Evolutionary conservation across 2,113 vertebrate species (phyloP), one percentile per base, ranked within the genome.

Genomic region (Phyllopteryx taeniolatus): DNA sequence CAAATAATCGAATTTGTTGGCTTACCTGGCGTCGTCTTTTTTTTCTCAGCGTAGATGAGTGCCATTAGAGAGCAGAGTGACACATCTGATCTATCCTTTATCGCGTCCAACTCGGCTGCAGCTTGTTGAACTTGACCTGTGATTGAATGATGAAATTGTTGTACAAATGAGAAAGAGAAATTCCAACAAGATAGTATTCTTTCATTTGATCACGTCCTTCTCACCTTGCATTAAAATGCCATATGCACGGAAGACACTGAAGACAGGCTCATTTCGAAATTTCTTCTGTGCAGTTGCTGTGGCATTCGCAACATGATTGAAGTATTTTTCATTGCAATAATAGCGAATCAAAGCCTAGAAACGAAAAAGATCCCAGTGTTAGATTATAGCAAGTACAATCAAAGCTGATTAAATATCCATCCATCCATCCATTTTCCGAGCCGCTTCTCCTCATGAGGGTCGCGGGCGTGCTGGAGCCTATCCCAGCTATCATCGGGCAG

Each of bases 31-130:
- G 93, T 92, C 72, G 91, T 80, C 74, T 93, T 95, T 86, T 93
- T 96, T 88, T 94, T 99, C 81, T 98, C 95, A 20, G 95, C 93
- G 60, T 96, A 96, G 54, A 96, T 94, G 65, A 98, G 86, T 64
- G 95, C 95, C 92, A 99, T 95, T 27, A 95, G 73, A 46, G 94
- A 86, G 89, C 96, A 98, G 56, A 99, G 94, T 8, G 95, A 95
- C 9, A 99, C 85, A 2, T 98, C 96, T 70, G 89, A 86, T 61
- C 91, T 93, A 76, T 93, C 94, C 90, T 93, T 96, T 84, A 96
- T 83, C 39, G 83, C 79, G 66, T 97, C 95, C 85, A 99, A 76
- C 79, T 97, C 95, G 20, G 88, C 88, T 80, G 93, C 91, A 74
- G 95, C 92, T 65, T 98, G 95, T 69, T 95, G 93, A 78, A 94